A percentile compares a stretch with the other conserved stretches of the same genome.
These are phyloP conservation scores for Brenthis hecate DNA, from an alignment of 2,888 invertebrate species.

Conservation along the genomic window DNA sequence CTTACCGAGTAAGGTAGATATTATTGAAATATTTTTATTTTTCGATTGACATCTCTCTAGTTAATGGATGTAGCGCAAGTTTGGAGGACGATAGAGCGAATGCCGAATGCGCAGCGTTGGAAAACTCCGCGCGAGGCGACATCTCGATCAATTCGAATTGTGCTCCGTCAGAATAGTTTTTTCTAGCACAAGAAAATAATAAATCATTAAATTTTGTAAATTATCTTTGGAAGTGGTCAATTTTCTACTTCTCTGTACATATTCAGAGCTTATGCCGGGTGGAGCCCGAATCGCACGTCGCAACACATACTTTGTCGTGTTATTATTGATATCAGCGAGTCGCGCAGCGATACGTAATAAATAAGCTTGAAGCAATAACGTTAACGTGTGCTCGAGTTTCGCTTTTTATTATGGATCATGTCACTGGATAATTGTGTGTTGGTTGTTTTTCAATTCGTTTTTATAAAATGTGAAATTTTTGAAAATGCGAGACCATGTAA, in stretches of 20 bases:
- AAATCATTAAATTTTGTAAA: slow-evolving; percentile 74
- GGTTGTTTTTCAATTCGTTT: slow-evolving; percentile 74
- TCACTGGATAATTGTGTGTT: slow-evolving; percentile 75
- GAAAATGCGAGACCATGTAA: slow-evolving; percentile 71
- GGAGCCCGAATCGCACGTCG: slow-evolving; percentile 74
- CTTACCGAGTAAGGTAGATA: slow-evolving; percentile 82
- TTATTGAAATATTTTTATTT: slow-evolving; percentile 75
- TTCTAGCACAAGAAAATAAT: slow-evolving; percentile 73
- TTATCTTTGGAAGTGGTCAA: slow-evolving; percentile 79
- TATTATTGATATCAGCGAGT: slow-evolving; percentile 58
- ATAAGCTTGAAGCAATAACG: slow-evolving; percentile 75
- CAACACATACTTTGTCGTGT: slow-evolving; percentile 70
- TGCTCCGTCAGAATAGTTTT: slow-evolving; percentile 67
- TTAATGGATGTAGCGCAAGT: slow-evolving; percentile 54
- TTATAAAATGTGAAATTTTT: slow-evolving; percentile 60
- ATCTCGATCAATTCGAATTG: slow-evolving; percentile 45
- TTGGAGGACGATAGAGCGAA: slow-evolving; percentile 33
- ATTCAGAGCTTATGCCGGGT: slow-evolving; percentile 80
- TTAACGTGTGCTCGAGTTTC: slow-evolving; percentile 73
- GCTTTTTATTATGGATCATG: slow-evolving; percentile 72
- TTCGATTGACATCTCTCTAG: slow-evolving; percentile 74
- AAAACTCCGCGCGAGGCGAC: slow-evolving; percentile 19
- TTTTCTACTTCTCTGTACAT: slow-evolving; percentile 81
- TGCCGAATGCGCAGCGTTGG: slow-evolving; percentile 30
- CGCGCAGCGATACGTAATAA: slow-evolving; percentile 67